Evolutionary conservation across 2,797 vertebrate genomes (phyloP).

Genomic region (Pseudochaenichthys georgianus): DNA sequence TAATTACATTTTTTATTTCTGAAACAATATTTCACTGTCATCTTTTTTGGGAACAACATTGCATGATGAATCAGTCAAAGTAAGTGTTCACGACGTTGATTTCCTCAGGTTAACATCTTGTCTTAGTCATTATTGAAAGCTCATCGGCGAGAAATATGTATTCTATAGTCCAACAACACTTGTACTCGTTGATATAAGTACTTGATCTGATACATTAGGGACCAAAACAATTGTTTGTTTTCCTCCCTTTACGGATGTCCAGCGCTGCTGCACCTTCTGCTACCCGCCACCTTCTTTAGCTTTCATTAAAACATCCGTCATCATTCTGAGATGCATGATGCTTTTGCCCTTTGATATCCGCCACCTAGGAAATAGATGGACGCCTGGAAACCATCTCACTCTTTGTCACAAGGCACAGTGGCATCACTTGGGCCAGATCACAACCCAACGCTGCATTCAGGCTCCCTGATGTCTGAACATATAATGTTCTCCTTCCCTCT

Average conservation of each 20-base stretch:
- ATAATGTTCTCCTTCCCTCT: conserved; percentile 35
- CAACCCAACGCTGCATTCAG: not conserved
- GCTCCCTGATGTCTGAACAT: conserved; percentile 29
- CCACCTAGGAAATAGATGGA: conserved; percentile 29
- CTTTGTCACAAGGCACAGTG: conserved; percentile 9
- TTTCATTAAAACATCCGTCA: conserved; percentile 53
- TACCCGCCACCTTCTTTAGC: conserved; percentile 15
- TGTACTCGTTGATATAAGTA: too few relatives aligned
- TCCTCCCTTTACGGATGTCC: not conserved
- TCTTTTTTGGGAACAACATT: too few relatives aligned
- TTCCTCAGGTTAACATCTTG: too few relatives aligned
- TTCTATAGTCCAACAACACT: too few relatives aligned
- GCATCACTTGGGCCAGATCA: not conserved
- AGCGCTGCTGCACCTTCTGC: not conserved
- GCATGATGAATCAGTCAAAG: too few relatives aligned
- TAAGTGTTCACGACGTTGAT: too few relatives aligned
- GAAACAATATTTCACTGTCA: too few relatives aligned
- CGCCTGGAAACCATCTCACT: conserved; percentile 7
- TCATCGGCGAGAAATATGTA: too few relatives aligned
- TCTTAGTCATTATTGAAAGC: too few relatives aligned
- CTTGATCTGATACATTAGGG: not conserved
- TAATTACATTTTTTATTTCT: too few relatives aligned
- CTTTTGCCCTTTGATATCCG: conserved; percentile 62
- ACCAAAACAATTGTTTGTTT: not conserved
- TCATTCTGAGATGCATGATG: conserved; percentile 38